Percentiles rank a stretch among this genome's conserved stretches.
Conservation (phyloP, 2,797 vertebrate genomes). For the Oreochromis mossambicus region DNA sequence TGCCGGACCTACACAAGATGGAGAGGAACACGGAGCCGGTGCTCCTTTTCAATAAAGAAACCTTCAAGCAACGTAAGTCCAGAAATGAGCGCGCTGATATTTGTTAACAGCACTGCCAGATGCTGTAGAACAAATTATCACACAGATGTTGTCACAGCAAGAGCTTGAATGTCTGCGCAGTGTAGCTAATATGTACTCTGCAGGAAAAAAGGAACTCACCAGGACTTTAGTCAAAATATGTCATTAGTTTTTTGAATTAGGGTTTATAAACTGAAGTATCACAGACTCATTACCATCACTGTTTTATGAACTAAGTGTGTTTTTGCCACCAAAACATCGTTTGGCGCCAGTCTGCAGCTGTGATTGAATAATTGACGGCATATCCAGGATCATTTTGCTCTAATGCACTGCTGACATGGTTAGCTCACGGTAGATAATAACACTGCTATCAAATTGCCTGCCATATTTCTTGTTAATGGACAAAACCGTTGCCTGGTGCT, state of each 20-base stretch:
- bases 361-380: background rate
- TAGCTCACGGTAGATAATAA: background rate
- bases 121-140: background rate
- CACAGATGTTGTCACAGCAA: background rate
- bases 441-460: background rate
- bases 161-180: background rate
- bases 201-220: background rate
- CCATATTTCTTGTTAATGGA: background rate
- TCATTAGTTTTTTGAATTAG: background rate
- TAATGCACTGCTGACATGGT: background rate
- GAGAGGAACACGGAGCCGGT: slow-evolving; percentile 62
- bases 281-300: background rate
- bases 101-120: background rate
- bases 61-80: slow-evolving; percentile 73
- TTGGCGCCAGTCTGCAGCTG: background rate
- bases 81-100: rapidly evolving
- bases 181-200: background rate
- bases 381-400: too few species aligned
- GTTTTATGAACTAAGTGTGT: background rate
- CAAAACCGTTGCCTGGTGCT: background rate
- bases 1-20: slow-evolving; percentile 67
- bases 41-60: slow-evolving; percentile 74
- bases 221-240: background rate
- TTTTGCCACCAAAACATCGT: background rate
- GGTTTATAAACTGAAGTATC: background rate